Base-by-base conservation (phyloP, 2,113 vertebrate genomes). In the Alces alces region DNA sequence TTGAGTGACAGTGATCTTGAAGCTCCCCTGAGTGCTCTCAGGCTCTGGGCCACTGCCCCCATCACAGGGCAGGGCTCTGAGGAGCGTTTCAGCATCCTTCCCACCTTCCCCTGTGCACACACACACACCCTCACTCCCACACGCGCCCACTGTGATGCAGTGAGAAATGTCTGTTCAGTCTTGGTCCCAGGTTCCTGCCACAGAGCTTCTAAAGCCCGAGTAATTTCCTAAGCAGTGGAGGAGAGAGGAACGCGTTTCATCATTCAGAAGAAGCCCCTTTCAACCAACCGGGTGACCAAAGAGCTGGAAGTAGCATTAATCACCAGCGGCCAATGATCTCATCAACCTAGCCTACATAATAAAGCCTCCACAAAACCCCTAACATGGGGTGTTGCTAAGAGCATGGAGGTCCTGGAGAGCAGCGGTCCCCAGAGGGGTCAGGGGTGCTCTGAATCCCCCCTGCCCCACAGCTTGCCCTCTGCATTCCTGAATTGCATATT, bases 91-190 rank as follows among this genome's bases (percentile, higher is more conserved):
- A 10, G 45, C 11, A 3, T 36, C 28, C 47, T 64, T 54, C 57
- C 23, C 43, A n/a, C 39, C 8, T 36, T 19, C 45, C 15, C 45
- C 36, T 27, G 11, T 23, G 2, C 28, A 5, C 11, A 0, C 16
- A 25, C 1, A 1, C 28, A 5, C 19, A 73, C 25, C 3, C 9
- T 17, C 82, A 4, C n/a, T 36, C 58, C 16, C 23, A 28, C 57
- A 11, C 12, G 2, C 0, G 1, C 9, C 7, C 8, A 4, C 7
- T 47, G 91, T 36, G 39, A 47, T n/a, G 5, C 13, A 45, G 1
- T 57, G 8, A 86, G 83, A 86, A 60, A 58, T 33, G 10, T 10
- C 1, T 45, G 9, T 85, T 73, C 80, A 76, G 36, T 80, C 73
- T 55, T 64, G 28, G 12, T 2, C 28, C 14, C 21, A 5, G 52